A percentile compares a stretch with the other conserved stretches of the same genome.
Evolutionary conservation across 1,140 invertebrate genomes (phyloP).

Genomic region (Papilio dardanus): DNA sequence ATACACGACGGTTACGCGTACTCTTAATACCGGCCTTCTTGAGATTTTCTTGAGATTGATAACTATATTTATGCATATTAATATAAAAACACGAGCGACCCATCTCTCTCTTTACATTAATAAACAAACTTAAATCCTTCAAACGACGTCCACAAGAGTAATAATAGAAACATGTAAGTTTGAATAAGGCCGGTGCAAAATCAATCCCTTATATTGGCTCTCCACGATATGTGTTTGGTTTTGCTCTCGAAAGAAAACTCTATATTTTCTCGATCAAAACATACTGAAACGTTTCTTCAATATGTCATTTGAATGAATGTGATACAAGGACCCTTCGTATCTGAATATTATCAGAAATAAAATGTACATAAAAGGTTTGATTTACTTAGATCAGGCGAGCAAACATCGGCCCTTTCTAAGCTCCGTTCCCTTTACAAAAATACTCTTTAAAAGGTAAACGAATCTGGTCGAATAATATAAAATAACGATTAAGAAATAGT

Average conservation of each 20-base stretch:
- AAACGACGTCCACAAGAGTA: constrained; percentile 30
- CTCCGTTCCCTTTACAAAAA: constrained; percentile 32
- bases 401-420: constrained; percentile 55
- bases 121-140: constrained; percentile 29
- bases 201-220: constrained; percentile 64
- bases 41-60: too few relatives aligned
- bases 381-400: constrained; percentile 71
- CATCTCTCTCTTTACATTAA: background rate
- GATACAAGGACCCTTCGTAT: constrained; percentile 71
- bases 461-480: background rate
- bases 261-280: constrained; percentile 68
- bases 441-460: background rate
- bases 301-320: constrained; percentile 76
- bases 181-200: constrained; percentile 53
- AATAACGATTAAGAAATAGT: background rate
- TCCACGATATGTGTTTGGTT: constrained; percentile 63
- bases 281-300: constrained; percentile 72
- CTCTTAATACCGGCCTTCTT: too few relatives aligned
- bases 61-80: constrained; percentile 4
- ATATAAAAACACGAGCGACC: constrained; percentile 3
- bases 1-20: too few relatives aligned
- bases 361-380: constrained; percentile 77
- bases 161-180: constrained; percentile 40
- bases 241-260: constrained; percentile 65
- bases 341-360: constrained; percentile 76